Evolutionary conservation across 2,797 vertebrate genomes (phyloP).

Genomic region (Karalla daura): DNA sequence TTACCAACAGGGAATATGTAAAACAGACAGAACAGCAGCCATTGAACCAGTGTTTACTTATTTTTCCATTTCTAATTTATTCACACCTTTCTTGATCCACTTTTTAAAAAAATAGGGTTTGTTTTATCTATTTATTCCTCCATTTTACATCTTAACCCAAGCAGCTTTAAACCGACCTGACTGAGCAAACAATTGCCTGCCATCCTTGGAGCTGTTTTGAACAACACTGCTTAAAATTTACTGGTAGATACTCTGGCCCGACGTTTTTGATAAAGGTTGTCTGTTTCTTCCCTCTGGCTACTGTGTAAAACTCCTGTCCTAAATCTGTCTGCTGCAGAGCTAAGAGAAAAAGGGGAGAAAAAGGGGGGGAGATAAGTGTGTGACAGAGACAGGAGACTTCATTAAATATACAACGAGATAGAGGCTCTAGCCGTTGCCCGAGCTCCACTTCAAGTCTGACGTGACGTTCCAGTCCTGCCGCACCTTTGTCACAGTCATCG

Average conservation of each 20-base stretch:
- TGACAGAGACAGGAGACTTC: constrained; percentile 10
- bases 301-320: constrained; percentile 18
- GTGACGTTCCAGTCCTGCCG: constrained; percentile 5
- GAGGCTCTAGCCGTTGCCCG: constrained; percentile 2
- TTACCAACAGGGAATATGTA: no score
- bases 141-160: background rate
- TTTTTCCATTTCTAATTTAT: background rate
- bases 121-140: background rate
- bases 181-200: background rate
- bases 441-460: constrained; percentile 7
- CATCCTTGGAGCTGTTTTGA: background rate
- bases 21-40: no score
- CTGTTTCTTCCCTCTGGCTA: constrained; percentile 11
- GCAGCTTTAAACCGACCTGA: background rate
- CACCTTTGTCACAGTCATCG: constrained; percentile 28
- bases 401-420: constrained; percentile 42
- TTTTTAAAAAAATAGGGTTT: background rate
- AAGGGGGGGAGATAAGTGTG: background rate
- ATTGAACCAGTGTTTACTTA: background rate
- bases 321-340: constrained; percentile 40
- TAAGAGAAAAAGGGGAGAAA: background rate
- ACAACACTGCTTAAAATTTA: background rate
- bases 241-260: background rate
- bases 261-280: constrained; percentile 9
- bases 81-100: background rate